Conservation (phyloP, 2,797 vertebrate genomes). For the Gymnothorax javanicus region DNA sequence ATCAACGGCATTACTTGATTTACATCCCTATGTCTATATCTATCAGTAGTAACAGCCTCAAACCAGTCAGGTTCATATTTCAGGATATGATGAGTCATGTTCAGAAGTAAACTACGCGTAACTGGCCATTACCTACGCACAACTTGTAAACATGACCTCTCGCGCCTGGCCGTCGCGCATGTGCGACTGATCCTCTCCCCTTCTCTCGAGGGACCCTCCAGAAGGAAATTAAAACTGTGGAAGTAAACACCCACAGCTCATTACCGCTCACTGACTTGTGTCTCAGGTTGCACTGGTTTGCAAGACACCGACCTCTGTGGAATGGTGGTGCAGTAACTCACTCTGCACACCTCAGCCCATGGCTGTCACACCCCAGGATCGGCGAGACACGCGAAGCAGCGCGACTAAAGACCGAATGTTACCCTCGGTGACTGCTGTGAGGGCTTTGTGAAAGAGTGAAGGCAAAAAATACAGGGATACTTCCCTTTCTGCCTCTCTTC, state of each 20-base stretch:
- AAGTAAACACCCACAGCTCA: conserved; percentile 7
- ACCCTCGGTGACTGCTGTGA: background rate
- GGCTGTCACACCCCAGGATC: background rate
- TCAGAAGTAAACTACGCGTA: background rate
- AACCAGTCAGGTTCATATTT: background rate
- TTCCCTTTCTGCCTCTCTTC: background rate
- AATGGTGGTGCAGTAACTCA: background rate
- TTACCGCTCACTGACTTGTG: background rate
- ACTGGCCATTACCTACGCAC: background rate
- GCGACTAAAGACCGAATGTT: background rate
- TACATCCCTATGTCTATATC: background rate
- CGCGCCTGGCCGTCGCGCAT: background rate
- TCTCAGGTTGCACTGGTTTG: background rate
- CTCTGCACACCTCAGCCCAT: background rate
- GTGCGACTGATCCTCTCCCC: background rate
- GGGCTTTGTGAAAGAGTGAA: background rate
- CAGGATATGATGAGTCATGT: background rate
- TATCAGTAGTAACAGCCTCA: background rate
- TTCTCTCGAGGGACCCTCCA: background rate
- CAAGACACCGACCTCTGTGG: background rate
- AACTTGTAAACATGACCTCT: background rate
- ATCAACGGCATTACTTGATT: background rate
- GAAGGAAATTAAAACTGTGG: background rate
- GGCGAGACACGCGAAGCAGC: background rate
- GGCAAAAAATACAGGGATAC: background rate